Conservation (phyloP, 1,140 invertebrate species). For the Conus ventricosus region DNA sequence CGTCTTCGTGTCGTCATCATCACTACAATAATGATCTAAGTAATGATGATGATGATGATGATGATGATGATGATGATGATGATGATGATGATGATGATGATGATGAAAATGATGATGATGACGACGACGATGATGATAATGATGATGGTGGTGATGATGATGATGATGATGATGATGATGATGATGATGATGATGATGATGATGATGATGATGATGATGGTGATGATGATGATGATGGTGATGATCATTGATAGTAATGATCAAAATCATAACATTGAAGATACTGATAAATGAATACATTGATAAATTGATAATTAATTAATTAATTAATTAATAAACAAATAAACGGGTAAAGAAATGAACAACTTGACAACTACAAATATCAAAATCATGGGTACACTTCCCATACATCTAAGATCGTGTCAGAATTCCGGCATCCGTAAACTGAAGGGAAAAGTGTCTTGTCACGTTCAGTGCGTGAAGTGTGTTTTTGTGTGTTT, state of each 20-base stretch:
- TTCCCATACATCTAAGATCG: no score
- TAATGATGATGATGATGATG: not conserved
- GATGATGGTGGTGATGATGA: constrained; percentile 1
- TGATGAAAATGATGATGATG: not conserved
- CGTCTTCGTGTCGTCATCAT: not conserved
- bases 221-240: not conserved
- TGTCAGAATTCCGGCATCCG: no score
- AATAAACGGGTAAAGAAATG: no score
- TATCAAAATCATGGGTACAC: no score
- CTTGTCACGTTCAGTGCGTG: no score
- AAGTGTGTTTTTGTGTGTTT: no score
- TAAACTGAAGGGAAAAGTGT: no score
- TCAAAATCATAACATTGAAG: not conserved
- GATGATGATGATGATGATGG: not conserved
- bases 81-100: not conserved
- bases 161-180: constrained; percentile 14
- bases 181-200: constrained; percentile 14
- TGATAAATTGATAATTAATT: not conserved
- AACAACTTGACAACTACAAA: no score
- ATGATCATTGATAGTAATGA: not conserved
- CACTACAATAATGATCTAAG: no score
- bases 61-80: constrained; percentile 16
- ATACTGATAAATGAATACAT: not conserved
- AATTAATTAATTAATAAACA: no score
- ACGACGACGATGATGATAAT: constrained; percentile 26